phyloP scores from a whole-genome alignment of 2,113 vertebrate species.

The Murina feae region DNA sequence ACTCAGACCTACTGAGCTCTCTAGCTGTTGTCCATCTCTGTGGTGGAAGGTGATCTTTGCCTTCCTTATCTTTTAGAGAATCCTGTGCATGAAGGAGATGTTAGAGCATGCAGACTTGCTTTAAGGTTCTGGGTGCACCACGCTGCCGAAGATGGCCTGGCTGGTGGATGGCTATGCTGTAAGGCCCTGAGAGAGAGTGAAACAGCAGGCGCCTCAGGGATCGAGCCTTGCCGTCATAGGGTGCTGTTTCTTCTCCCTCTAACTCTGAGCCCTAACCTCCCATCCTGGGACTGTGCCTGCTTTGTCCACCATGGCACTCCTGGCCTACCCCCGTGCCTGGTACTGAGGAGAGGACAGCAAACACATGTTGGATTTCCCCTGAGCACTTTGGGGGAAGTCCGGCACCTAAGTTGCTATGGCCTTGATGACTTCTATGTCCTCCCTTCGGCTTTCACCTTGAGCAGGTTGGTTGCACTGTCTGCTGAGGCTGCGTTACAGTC shows the following conservation, averaged over 20 bases:
- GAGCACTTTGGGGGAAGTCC: not conserved
- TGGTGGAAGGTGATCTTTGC: not conserved
- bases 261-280: not conserved
- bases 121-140: not conserved
- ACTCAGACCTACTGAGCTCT: not conserved
- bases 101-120: not conserved
- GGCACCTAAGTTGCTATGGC: not conserved
- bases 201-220: rapidly evolving
- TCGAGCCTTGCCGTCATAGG: not conserved
- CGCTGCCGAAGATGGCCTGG: not conserved
- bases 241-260: not conserved
- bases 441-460: not conserved
- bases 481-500: not conserved
- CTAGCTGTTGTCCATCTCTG: not conserved
- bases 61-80: not conserved
- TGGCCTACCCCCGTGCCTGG: rapidly evolving
- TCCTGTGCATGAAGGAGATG: not conserved
- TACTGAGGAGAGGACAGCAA: not conserved
- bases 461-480: too few species aligned
- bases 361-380: not conserved
- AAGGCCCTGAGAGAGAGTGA: not conserved
- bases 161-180: too few species aligned
- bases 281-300: not conserved
- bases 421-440: not conserved
- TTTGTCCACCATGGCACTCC: not conserved